phyloP scores from a whole-genome alignment of 2,113 vertebrate genomes.

The Daubentonia madagascariensis region DNA sequence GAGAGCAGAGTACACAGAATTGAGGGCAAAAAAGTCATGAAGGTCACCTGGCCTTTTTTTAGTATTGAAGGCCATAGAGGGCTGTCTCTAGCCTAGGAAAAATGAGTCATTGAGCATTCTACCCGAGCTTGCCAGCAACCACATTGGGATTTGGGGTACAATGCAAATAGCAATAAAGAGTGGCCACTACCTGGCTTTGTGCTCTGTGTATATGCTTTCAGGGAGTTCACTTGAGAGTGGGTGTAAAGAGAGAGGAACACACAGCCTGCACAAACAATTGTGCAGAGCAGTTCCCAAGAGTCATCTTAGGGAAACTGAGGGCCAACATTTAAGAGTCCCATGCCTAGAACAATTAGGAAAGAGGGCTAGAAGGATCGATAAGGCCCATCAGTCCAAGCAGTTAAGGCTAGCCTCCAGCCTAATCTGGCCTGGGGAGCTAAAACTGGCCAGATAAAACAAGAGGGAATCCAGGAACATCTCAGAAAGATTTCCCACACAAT shows the following conservation, averaged over 20 bases:
- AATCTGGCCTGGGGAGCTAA: neutral
- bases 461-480: neutral
- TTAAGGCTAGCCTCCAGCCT: neutral
- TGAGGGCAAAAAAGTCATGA: neutral
- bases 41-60: neutral
- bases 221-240: accelerated
- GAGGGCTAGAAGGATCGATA: accelerated
- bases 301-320: neutral
- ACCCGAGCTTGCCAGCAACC: neutral
- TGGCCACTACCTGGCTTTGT: neutral
- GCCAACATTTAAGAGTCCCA: too few relatives aligned
- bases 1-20: neutral
- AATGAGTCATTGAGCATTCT: accelerated
- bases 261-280: neutral
- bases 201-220: accelerated
- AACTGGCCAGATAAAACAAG: neutral
- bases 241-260: too few relatives aligned
- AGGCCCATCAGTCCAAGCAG: neutral
- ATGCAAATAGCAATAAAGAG: neutral
- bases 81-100: neutral
- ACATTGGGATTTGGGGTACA: accelerated
- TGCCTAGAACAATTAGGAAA: neutral
- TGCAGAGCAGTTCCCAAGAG: neutral
- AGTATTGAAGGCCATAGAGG: neutral
- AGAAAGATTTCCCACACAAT: neutral